phyloP scores from a whole-genome alignment of 2,888 invertebrate species.

The Rhimphoctona megacephalus region DNA sequence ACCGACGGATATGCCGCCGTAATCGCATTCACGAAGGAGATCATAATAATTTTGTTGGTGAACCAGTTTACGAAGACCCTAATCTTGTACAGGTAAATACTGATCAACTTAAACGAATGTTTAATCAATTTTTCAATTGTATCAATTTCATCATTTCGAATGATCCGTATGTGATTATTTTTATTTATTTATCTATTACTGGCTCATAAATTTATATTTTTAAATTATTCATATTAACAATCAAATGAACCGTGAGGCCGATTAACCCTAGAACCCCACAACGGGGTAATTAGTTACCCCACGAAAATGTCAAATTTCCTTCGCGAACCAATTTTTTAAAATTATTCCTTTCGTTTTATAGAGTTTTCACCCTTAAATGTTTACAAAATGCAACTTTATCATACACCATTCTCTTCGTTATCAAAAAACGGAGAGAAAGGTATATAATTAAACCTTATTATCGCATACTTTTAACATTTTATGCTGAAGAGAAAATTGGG shows the following conservation, averaged over 20 bases:
- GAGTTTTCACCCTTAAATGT: too few relatives aligned
- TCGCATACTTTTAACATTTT: too few relatives aligned
- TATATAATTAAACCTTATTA: too few relatives aligned
- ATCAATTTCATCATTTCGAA: background rate
- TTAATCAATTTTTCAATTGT: background rate
- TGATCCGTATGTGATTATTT: background rate
- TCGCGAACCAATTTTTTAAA: too few relatives aligned
- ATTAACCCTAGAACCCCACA: too few relatives aligned
- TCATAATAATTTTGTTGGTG: slow-evolving; percentile 18
- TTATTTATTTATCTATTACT: background rate
- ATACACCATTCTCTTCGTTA: too few relatives aligned
- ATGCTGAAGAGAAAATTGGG: too few relatives aligned
- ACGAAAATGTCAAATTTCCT: too few relatives aligned
- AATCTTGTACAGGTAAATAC: slow-evolving; percentile 74
- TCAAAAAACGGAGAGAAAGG: too few relatives aligned
- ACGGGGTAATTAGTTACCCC: too few relatives aligned
- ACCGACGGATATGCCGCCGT: slow-evolving; percentile 58
- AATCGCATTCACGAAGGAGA: slow-evolving; percentile 70
- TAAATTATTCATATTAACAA: background rate
- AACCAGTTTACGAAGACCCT: slow-evolving; percentile 75
- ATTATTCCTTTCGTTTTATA: too few relatives aligned
- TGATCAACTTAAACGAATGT: background rate
- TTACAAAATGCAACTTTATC: too few relatives aligned
- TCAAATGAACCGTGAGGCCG: background rate
- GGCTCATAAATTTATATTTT: background rate